These are phyloP conservation scores for Parasteatoda tepidariorum DNA, from an alignment of 1,140 invertebrate genomes.

Conservation along the genomic window DNA sequence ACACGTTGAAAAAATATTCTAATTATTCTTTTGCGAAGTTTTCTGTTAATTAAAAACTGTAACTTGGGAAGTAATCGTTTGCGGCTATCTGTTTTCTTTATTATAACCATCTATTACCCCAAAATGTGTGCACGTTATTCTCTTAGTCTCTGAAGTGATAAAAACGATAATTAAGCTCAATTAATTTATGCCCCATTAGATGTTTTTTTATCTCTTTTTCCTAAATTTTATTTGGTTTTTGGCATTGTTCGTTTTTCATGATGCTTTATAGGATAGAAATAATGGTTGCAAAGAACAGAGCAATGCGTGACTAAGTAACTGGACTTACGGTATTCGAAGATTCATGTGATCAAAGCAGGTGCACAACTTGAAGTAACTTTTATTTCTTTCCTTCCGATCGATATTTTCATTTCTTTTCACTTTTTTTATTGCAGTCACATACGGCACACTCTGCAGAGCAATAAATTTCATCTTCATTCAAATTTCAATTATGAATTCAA, in stretches of 20 bases:
- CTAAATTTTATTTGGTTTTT: neutral
- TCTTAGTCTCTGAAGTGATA: neutral
- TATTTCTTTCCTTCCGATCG: constrained; percentile 26
- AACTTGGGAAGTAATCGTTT: constrained; percentile 20
- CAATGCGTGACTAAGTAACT: constrained; percentile 24
- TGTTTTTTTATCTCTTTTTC: neutral
- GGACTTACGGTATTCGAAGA: constrained; percentile 21
- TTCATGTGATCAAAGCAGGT: constrained; percentile 45
- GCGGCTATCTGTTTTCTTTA: constrained; percentile 22
- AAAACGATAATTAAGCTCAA: constrained; percentile 39
- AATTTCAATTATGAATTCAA: too few relatives aligned
- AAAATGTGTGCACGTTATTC: neutral
- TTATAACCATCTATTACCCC: constrained; percentile 2
- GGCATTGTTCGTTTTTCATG: neutral
- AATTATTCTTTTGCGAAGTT: constrained; percentile 37
- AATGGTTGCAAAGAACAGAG: neutral
- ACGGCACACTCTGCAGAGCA: too few relatives aligned
- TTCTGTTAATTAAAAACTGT: constrained; percentile 24
- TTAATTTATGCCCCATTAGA: constrained; percentile 26
- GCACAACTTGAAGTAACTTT: constrained; percentile 33
- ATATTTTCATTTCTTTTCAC: constrained; percentile 5
- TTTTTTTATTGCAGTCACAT: too few relatives aligned
- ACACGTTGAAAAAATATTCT: neutral
- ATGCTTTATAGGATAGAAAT: too few relatives aligned
- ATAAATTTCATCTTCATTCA: too few relatives aligned